Percentiles rank a stretch among this genome's conserved stretches.
Evolutionary conservation across 2,113 vertebrate species (phyloP).

Genomic region (Syrmaticus mikado): DNA sequence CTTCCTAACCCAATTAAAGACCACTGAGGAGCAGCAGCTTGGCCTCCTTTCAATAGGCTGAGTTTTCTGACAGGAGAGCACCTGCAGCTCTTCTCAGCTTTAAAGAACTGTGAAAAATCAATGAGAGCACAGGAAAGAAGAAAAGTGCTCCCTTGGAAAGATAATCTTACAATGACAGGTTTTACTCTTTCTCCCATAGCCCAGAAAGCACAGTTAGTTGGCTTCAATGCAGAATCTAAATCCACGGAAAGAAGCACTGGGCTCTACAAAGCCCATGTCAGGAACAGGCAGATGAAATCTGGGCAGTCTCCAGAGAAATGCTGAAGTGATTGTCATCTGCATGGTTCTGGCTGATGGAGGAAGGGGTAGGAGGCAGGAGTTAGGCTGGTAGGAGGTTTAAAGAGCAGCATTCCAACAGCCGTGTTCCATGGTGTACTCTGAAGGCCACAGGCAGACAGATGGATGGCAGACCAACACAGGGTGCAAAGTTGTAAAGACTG

Average conservation of each 20-base stretch:
- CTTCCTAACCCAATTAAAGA: not conserved
- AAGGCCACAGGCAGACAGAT: no score
- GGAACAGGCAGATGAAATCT: not conserved
- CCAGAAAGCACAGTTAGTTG: not conserved
- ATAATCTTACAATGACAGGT: not conserved
- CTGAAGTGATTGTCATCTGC: no score
- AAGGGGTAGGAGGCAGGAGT: no score
- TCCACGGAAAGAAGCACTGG: not conserved
- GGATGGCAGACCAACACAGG: no score
- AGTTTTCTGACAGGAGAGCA: not conserved
- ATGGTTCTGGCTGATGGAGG: no score
- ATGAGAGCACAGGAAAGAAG: not conserved
- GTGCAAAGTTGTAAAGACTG: not conserved
- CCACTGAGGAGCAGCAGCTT: not conserved
- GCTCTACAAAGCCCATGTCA: not conserved
- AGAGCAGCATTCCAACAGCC: no score
- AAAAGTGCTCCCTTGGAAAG: not conserved
- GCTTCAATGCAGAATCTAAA: not conserved
- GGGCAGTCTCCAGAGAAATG: not conserved
- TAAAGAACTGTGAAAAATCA: not conserved
- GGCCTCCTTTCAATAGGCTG: not conserved
- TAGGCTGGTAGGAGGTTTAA: no score
- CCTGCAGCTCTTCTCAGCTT: not conserved
- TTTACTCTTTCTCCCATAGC: not conserved
- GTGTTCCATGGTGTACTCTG: no score